Conservation (phyloP, 1,140 invertebrate species). For the Megalonaias nervosa region DNA sequence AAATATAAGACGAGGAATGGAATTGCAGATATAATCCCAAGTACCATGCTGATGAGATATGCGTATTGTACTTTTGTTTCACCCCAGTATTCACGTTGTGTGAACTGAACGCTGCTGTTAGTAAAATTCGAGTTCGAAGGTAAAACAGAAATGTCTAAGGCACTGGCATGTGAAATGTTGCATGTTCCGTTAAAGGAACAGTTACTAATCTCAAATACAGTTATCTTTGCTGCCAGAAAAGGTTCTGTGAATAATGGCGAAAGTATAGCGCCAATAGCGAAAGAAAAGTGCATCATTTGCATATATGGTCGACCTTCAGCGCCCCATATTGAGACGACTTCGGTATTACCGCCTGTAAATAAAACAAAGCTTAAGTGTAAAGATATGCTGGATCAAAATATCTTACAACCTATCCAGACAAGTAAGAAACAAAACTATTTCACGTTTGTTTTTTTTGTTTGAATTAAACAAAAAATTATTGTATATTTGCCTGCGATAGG, state of each 20-base stretch:
- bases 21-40: slow-evolving; percentile 4
- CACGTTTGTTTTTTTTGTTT: too few species aligned
- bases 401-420: too few species aligned
- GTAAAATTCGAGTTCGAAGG: too few species aligned
- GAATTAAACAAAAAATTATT: too few species aligned
- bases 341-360: slow-evolving; percentile 68
- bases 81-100: not conserved
- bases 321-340: slow-evolving; percentile 70
- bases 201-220: not conserved
- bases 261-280: slow-evolving; percentile 22
- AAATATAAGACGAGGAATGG: slow-evolving; percentile 20
- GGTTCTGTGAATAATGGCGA: slow-evolving; percentile 31
- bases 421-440: too few species aligned
- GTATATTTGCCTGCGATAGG: too few species aligned
- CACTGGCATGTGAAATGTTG: too few species aligned
- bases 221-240: slow-evolving; percentile 14
- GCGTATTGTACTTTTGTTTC: slow-evolving; percentile 24
- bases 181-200: too few species aligned
- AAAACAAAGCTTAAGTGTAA: not conserved
- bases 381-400: too few species aligned
- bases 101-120: too few species aligned
- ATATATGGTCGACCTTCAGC: slow-evolving; percentile 52
- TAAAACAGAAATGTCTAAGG: too few species aligned
- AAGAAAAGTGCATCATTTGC: slow-evolving; percentile 26
- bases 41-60: slow-evolving; percentile 9